A percentile compares a stretch with the other conserved stretches of the same genome.
Evolutionary conservation across 92 coral and sea anemone genomes (phyloP).

Genomic region (Muricea muricata): DNA sequence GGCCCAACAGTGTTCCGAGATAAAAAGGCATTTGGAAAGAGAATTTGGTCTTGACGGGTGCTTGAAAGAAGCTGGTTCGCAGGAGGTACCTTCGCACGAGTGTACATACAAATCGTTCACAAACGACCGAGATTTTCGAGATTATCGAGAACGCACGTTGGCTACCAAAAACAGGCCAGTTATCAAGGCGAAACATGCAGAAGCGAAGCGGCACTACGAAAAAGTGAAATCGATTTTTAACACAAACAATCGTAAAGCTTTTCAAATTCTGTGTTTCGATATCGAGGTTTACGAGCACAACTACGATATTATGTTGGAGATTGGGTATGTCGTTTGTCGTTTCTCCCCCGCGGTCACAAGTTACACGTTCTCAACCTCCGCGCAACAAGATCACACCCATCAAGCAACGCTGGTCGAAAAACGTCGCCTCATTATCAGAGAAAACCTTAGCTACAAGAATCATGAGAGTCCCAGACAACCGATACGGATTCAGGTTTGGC

Average conservation of each 20-base stretch:
- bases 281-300: constrained; percentile 69
- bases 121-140: neutral
- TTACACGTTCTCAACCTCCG: too few relatives aligned
- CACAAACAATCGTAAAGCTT: neutral
- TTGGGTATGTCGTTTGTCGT: constrained; percentile 57
- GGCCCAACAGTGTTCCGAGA: neutral
- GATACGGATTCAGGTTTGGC: constrained; percentile 65
- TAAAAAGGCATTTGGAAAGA: neutral
- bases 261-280: constrained; percentile 57
- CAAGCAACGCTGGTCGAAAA: neutral
- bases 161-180: neutral
- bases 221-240: constrained; percentile 16
- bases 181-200: neutral
- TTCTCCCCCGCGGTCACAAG: constrained; percentile 28
- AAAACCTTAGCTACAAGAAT: constrained; percentile 49
- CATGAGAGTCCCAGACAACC: constrained; percentile 68
- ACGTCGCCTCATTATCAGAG: constrained; percentile 62
- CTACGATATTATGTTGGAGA: constrained; percentile 59
- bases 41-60: neutral
- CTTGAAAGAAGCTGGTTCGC: neutral
- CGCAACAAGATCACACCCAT: too few relatives aligned
- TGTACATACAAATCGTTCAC: neutral
- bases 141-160: neutral
- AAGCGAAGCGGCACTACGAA: constrained; percentile 36
- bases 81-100: neutral